Conservation (phyloP, 2,113 vertebrate genomes). For the Ciconia stormi region DNA sequence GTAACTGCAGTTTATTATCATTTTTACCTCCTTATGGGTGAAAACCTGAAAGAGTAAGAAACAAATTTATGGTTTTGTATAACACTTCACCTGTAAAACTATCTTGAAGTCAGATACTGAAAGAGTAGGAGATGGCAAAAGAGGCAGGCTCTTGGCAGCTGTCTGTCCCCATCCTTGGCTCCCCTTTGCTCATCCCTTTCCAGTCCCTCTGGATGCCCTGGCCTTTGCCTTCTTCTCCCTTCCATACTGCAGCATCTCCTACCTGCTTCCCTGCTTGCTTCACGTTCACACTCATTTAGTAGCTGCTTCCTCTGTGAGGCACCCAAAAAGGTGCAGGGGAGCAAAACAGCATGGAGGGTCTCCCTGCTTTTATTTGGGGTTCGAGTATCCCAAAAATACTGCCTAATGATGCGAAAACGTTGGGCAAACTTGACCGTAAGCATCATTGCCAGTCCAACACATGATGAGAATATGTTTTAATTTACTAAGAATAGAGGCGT, state of each 20-base stretch:
- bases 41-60: not conserved
- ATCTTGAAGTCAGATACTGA: not conserved
- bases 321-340: not conserved
- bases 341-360: not conserved
- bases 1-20: not conserved
- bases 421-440: not conserved
- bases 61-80: not conserved
- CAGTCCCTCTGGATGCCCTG: not conserved
- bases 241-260: not conserved
- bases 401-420: not conserved
- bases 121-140: not conserved
- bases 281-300: not conserved
- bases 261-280: not conserved
- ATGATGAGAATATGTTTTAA: not conserved
- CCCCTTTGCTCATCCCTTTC: not conserved
- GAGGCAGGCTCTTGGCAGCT: not conserved
- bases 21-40: not conserved
- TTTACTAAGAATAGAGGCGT: not conserved
- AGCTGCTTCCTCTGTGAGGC: not conserved
- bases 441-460: not conserved
- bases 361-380: not conserved
- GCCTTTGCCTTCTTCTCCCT: not conserved
- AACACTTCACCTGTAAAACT: not conserved
- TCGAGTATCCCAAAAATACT: not conserved
- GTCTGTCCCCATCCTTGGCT: not conserved